Evolutionary conservation across 2,888 invertebrate species (phyloP), one percentile per base, ranked within the genome.

Genomic region (Galerucella calmariensis): DNA sequence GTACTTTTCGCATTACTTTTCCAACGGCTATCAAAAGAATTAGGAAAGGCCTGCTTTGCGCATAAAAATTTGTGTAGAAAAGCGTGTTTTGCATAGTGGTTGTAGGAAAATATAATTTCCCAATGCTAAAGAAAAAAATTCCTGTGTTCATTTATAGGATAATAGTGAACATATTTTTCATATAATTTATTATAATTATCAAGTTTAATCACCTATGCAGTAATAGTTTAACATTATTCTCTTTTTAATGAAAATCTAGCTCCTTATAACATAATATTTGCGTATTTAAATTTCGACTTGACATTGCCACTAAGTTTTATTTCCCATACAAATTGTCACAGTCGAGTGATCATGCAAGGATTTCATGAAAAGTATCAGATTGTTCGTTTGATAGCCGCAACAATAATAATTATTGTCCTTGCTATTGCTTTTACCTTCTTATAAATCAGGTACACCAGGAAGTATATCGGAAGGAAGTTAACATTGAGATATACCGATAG

Each of bases 381-480:
- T 3, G 14, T 27, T 69, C 35, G 41, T 53, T 48, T 44, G 72
- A 72, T 72, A 72, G 65, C 61, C 44, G 46, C 48, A 27, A 51
- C 44, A 16, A 41, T 41, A 41, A 41, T 41, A 41, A 62, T 12
- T 58, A 46, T 66, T 69, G 72, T 73, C 69, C 72, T 53, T 58
- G 73, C 53, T 53, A 63, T 62, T 59, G 44, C 58, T 69, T 44
- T 63, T 44, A 69, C 75, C 75, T 73, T 65, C 53, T 63, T 66
- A 69, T 65, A 35, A 69, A 67, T 69, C 41, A 46, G 24, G 20
- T 56, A 27, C n/a, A 75, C 75, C 75, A 75, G 75, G 75, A 75
- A 75, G 67, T 41, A 20, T 27, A 66, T 72, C 72, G 76, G 76
- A 76, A 76, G 76, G 76, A 76, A 76, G 76, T 76, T 76, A 72